Evolutionary conservation across 2,888 invertebrate genomes (phyloP).

Genomic region (Lasioglossum lativentre): DNA sequence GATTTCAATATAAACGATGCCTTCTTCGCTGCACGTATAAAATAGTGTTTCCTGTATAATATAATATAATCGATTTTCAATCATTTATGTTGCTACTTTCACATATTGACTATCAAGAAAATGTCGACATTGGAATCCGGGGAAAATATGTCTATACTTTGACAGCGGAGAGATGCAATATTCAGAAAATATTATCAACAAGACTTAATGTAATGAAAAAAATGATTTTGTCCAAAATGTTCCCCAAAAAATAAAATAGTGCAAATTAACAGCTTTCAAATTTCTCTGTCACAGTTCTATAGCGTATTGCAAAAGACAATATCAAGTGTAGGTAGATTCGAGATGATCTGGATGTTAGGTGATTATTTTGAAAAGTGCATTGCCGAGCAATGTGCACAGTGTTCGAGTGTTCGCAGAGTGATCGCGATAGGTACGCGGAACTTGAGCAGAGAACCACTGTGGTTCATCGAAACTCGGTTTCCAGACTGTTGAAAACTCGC

Average conservation of each 20-base stretch:
- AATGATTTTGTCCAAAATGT: neutral
- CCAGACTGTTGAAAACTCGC: neutral
- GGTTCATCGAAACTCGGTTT: neutral
- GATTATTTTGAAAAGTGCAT: neutral
- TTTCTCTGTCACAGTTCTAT: neutral
- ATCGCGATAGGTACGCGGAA: neutral
- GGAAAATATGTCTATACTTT: neutral
- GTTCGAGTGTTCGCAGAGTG: neutral
- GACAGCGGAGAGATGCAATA: neutral
- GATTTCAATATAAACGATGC: neutral
- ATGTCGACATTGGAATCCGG: neutral
- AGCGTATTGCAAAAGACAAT: neutral
- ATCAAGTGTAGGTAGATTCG: neutral
- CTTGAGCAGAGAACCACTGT: neutral
- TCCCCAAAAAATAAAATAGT: neutral
- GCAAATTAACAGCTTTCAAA: neutral
- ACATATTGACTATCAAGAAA: neutral
- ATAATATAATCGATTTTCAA: neutral
- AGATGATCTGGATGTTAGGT: neutral
- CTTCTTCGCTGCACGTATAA: neutral
- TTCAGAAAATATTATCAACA: neutral
- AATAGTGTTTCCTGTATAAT: neutral
- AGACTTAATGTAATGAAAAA: too few species aligned
- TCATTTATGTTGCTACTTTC: neutral
- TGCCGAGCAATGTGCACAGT: neutral